Evolutionary conservation across 2,888 invertebrate species (phyloP), one percentile per base, ranked within the genome.

Genomic region (Drosophila testacea): DNA sequence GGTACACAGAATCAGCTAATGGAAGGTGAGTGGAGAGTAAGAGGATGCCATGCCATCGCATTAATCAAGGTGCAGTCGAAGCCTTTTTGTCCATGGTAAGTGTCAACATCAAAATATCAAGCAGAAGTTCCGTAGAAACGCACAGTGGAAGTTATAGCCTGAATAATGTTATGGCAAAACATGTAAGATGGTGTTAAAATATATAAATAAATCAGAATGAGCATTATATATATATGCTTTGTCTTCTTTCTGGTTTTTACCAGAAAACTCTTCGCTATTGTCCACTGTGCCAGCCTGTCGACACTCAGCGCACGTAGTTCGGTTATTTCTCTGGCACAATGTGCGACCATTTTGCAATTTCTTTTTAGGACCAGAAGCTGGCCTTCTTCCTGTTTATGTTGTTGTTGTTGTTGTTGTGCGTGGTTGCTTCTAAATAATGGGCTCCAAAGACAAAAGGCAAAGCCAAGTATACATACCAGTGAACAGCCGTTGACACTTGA

Each of bases 41-140:
- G 28, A 51, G 48, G 39, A 28, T 66, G 73, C 65, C 69, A 67
- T 66, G 73, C 38, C 64, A 78, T 54, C 69, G 70, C 70, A 86
- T 88, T 83, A 88, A 88, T 83, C 83, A 86, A 78, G 87, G 76
- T 78, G 76, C 69, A 76, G 79, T 72, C 81, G 69, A 68, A 71
- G 61, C 65, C 36, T 56, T 54, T 54, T 54, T 51, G 67, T 78
- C 62, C 66, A 67, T 48, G 34, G 46, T 22, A 32, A 60, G 48
- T 67, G 61, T 66, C 63, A 69, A 42, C 46, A 54, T 57, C 51
- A 77, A 77, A 79, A 67, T 67, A 66, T 48, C 54, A 79, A 75
- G 66, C 38, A n/a, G 30, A 55, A 73, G 44, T 55, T 44, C 48
- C 22, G n/a, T 7, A 65, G 63, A 41, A 50, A 5, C 11, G 44